Percentiles rank a stretch among this genome's conserved stretches.
Conservation (phyloP, 2,797 vertebrate genomes). For the Enteromius viviparus region DNA sequence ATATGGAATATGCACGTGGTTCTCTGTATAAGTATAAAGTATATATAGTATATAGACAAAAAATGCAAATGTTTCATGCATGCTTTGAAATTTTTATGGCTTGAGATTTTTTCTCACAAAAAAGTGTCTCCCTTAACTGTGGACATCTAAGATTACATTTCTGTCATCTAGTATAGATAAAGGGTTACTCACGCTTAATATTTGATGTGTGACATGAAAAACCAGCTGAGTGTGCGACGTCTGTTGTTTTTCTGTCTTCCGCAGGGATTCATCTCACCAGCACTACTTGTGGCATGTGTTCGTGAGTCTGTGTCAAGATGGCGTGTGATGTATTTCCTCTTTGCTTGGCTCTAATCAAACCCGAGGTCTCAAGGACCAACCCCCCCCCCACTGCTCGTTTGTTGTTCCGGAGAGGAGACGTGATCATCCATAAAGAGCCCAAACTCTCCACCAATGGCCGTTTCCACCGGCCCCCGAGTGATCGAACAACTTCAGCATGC, state of each 20-base stretch:
- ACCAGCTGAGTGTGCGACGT: neutral
- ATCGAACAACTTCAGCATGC: neutral
- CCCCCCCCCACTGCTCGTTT: neutral
- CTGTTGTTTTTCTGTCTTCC: conserved; percentile 19
- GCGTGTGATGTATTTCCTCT: conserved; percentile 2
- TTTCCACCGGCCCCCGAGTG: neutral
- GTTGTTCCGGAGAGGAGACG: conserved; percentile 11
- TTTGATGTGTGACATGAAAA: neutral
- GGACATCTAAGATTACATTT: neutral
- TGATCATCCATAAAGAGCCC: conserved; percentile 4
- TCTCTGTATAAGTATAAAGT: too few species aligned
- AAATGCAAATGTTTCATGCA: neutral
- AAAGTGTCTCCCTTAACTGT: neutral
- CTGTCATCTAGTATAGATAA: neutral
- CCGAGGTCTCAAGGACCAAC: neutral
- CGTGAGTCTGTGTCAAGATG: conserved; percentile 5
- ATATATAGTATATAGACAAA: too few species aligned
- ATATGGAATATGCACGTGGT: too few species aligned
- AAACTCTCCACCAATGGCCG: conserved; percentile 3
- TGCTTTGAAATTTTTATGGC: neutral
- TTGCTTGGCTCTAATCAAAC: conserved; percentile 33
- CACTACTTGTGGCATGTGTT: conserved; percentile 59
- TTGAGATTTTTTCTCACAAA: neutral
- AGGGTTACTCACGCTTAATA: neutral
- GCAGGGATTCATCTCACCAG: conserved; percentile 77